These are phyloP conservation scores for Antheraea yamamai DNA, from an alignment of 2,888 invertebrate genomes.

Conservation along the genomic window DNA sequence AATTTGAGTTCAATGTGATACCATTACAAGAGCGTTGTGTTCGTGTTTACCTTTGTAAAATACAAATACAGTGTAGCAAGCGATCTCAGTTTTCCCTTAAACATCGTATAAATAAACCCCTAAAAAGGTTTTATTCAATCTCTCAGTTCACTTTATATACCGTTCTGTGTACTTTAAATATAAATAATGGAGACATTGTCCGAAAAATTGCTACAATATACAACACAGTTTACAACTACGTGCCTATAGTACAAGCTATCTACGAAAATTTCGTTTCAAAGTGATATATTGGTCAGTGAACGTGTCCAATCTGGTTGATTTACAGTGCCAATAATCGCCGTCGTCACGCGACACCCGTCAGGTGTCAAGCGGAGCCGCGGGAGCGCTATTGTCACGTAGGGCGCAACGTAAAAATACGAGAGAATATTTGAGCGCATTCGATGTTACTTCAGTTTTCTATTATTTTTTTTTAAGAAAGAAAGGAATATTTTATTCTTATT, in stretches of 20 bases:
- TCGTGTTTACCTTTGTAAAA: conserved; percentile 6
- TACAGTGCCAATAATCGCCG: conserved; percentile 71
- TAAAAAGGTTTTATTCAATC: not conserved
- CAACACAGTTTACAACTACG: conserved; percentile 23
- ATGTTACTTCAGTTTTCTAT: not conserved
- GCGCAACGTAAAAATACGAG: conserved; percentile 41
- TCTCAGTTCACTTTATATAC: not conserved
- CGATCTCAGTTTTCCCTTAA: conserved; percentile 16
- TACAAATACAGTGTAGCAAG: conserved; percentile 22
- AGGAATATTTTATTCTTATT: no score
- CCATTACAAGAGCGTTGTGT: not conserved
- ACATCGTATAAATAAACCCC: not conserved
- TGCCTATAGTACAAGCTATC: conserved; percentile 28
- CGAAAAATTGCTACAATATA: conserved; percentile 42
- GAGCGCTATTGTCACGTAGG: conserved; percentile 54
- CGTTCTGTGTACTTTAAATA: conserved; percentile 13
- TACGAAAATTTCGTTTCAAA: conserved; percentile 32
- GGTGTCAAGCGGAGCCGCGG: conserved; percentile 53
- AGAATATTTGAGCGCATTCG: not conserved
- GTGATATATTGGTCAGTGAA: conserved; percentile 64
- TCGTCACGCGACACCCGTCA: conserved; percentile 64
- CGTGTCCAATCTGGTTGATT: conserved; percentile 73
- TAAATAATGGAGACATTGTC: conserved; percentile 36
- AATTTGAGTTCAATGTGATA: not conserved
- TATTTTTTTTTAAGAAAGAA: not conserved